Conservation (phyloP, 2,797 vertebrate species). For the Somateria mollissima region DNA sequence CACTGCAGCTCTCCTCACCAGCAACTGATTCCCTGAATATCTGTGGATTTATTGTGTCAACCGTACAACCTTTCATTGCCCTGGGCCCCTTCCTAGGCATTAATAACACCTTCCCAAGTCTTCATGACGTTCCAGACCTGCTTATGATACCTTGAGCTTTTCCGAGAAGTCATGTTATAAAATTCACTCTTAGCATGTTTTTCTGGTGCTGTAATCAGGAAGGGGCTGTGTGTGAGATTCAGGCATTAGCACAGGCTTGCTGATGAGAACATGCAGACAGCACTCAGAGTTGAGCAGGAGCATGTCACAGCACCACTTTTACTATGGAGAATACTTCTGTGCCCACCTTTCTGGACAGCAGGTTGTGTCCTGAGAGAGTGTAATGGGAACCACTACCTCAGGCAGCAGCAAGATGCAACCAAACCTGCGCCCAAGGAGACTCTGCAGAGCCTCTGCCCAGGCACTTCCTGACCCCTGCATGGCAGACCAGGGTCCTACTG, state of each 20-base stretch:
- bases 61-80: background rate
- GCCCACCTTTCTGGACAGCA: background rate
- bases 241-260: background rate
- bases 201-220: background rate
- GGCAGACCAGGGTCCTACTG: background rate
- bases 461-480: background rate
- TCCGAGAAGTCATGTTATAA: background rate
- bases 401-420: background rate
- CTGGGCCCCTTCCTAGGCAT: background rate
- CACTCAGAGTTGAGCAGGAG: background rate
- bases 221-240: background rate
- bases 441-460: background rate
- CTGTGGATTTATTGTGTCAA: background rate
- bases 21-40: background rate
- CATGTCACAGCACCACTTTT: background rate
- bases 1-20: background rate
- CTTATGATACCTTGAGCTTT: background rate
- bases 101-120: background rate
- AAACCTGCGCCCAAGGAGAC: background rate
- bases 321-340: background rate
- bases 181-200: accelerated
- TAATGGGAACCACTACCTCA: accelerated
- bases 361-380: background rate
- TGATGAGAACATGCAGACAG: background rate
- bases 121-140: background rate